Evolutionary conservation across 2,797 vertebrate species (phyloP).

Genomic region (Phataginus tetradactyla): DNA sequence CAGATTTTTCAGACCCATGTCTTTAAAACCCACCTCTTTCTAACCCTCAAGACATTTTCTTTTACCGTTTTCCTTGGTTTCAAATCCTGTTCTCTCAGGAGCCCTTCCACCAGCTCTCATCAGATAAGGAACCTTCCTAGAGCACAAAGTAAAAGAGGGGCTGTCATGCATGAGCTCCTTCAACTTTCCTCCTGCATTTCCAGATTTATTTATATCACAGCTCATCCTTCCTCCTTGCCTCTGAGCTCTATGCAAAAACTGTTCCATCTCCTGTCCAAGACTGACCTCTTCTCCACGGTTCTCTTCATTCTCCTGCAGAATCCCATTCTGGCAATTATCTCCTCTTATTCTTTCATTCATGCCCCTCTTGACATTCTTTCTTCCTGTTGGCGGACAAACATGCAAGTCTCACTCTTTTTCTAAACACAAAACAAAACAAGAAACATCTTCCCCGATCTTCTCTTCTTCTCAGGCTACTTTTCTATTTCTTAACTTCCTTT

Average conservation of each 20-base stretch:
- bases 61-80: background rate
- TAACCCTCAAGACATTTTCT: background rate
- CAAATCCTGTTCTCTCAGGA: background rate
- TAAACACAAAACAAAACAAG: background rate
- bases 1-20: background rate
- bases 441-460: background rate
- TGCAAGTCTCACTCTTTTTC: background rate
- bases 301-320: background rate
- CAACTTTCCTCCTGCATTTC: background rate
- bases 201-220: background rate
- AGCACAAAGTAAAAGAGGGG: background rate
- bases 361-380: background rate
- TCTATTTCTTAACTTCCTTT: conserved; percentile 8
- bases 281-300: background rate
- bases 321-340: background rate
- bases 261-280: background rate
- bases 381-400: background rate
- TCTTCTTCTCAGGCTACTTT: background rate
- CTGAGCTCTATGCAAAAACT: background rate
- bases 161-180: background rate
- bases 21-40: background rate
- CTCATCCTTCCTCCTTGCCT: background rate
- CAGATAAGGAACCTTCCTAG: background rate
- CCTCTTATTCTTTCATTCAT: conserved; percentile 15
- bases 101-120: background rate